phyloP scores from a whole-genome alignment of 2,113 vertebrate species.

The Scolopax mira region DNA sequence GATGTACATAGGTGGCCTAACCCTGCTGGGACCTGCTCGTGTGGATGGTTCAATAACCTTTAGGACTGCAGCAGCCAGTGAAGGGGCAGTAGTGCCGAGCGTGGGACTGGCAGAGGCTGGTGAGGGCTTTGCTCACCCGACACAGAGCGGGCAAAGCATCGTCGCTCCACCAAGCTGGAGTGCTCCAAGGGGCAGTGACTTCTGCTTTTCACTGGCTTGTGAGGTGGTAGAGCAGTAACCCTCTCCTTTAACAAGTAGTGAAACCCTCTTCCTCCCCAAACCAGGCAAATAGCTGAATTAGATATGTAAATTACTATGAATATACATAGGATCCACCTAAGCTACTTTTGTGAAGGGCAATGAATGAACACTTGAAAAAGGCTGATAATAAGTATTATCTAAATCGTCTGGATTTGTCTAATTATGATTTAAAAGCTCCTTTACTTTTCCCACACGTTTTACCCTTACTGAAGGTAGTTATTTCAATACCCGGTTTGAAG shows the following conservation, averaged over 20 bases:
- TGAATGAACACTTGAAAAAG: not conserved
- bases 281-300: not conserved
- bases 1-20: not conserved
- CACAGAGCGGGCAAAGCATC: fast-evolving
- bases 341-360: not conserved
- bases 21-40: fast-evolving
- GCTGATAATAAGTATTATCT: not conserved
- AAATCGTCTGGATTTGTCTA: not conserved
- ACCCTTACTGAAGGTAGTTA: not conserved
- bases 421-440: not conserved
- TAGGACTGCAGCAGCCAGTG: not conserved
- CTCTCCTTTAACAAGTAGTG: not conserved
- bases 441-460: not conserved
- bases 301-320: not conserved
- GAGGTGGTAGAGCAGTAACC: not conserved
- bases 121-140: fast-evolving
- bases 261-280: not conserved
- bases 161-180: fast-evolving
- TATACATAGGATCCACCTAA: not conserved
- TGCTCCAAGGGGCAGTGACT: not conserved
- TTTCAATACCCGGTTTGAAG: not conserved
- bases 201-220: not conserved
- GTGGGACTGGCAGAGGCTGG: not conserved
- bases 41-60: not conserved
- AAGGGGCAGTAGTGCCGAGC: fast-evolving